Evolutionary conservation across 2,113 vertebrate species (phyloP), one percentile per base, ranked within the genome.

Genomic region (Xenus cinereus): DNA sequence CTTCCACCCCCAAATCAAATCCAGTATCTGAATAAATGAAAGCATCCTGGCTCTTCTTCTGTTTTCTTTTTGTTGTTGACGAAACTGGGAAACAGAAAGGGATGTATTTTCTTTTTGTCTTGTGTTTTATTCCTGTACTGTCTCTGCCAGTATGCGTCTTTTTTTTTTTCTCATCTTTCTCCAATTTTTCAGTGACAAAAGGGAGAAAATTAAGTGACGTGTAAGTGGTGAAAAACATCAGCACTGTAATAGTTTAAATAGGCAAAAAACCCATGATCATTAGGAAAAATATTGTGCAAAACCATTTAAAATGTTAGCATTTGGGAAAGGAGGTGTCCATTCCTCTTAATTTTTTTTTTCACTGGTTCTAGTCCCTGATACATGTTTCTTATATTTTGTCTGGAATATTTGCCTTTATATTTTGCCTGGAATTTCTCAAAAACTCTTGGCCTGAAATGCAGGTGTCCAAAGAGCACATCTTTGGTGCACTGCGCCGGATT

Each of bases 391-490:
- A 19, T 71, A 23, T 83, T 86, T 80, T 92, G 50, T 17, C 32
- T 75, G 48, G n/a, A 74, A 66, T 73, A 16, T 89, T 63, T 93
- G 51, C 63, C 22, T 78, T 78, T 33, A 28, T 73, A 26, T 76
- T 33, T 84, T 89, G 50, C 39, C 32, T 89, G 67, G 62, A 74
- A 84, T 95, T 67, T 92, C 66, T 96, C 72, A 90, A 89, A 96
- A 96, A 84, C 89, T 93, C 87, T 95, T 90, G 56, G 79, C 71
- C 75, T 96, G 95, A 97, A 88, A 30, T 3, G 2, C 10, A 48
- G 73, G 28, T 71, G 62, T 84, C 81, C 51, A 67, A 68, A 83
- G 62, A 57, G 17, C 73, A 59, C 12, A 12, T 66, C 48, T 87
- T 74, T 43, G n/a, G 53, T 75, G 33, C 14, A 3, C 53, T 87